Evolutionary conservation across 2,113 vertebrate species (phyloP).

Genomic region (Poecilia latipinna): DNA sequence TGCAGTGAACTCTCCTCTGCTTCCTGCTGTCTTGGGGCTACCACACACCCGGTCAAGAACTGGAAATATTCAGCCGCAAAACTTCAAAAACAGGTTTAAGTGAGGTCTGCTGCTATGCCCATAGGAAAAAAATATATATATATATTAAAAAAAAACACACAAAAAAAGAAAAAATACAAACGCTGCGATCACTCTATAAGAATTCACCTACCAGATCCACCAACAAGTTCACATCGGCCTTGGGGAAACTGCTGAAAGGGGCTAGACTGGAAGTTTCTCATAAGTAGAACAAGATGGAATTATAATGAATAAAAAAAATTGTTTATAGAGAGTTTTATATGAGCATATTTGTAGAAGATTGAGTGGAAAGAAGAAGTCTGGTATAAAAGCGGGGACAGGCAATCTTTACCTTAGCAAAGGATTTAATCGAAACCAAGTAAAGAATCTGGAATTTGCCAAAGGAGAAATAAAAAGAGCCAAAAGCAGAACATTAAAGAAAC

Average conservation of each 20-base stretch:
- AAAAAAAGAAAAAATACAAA: neutral
- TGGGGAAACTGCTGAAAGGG: neutral
- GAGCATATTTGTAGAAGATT: too few species aligned
- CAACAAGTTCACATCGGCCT: neutral
- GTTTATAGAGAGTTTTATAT: too few species aligned
- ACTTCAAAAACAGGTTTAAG: neutral
- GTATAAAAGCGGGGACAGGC: too few species aligned
- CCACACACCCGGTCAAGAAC: slow-evolving; percentile 1
- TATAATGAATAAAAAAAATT: too few species aligned
- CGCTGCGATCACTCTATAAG: neutral
- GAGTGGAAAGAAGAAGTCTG: too few species aligned
- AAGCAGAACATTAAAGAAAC: too few species aligned
- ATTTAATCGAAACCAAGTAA: neutral
- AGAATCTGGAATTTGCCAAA: neutral
- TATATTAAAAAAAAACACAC: too few species aligned
- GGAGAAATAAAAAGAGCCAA: neutral
- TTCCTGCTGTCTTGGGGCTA: slow-evolving; percentile 23
- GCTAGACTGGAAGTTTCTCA: neutral
- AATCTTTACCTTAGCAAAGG: neutral
- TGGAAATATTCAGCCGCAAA: slow-evolving; percentile 8
- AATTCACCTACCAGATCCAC: neutral
- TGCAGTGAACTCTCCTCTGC: slow-evolving; percentile 35
- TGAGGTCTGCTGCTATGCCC: neutral
- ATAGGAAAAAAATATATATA: too few species aligned
- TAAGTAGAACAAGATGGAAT: neutral